Evolutionary conservation across 2,888 invertebrate genomes (phyloP).

Genomic region (Lysandra bellargus): DNA sequence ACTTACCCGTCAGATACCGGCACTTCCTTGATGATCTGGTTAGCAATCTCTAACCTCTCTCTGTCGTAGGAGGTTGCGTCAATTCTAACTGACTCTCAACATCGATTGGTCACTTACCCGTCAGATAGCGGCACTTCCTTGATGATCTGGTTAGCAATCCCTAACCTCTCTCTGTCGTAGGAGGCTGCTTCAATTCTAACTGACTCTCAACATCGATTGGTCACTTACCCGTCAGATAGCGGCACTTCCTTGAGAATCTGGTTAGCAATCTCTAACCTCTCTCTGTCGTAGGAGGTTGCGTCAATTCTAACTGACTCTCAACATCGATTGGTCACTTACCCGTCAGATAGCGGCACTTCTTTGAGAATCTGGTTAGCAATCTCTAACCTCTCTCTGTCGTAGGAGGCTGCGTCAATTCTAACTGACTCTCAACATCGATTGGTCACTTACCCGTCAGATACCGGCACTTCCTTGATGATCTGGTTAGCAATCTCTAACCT

Average conservation of each 20-base stretch:
- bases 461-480: slow-evolving; percentile 83
- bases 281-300: no score
- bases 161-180: slow-evolving; percentile 79
- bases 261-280: no score
- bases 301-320: no score
- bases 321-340: slow-evolving; percentile 57
- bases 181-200: slow-evolving; percentile 61
- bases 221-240: no score
- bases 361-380: slow-evolving; percentile 82
- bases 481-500: slow-evolving; percentile 82
- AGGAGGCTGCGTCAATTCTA: slow-evolving; percentile 56
- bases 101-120: slow-evolving; percentile 62
- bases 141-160: slow-evolving; percentile 82
- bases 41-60: no score
- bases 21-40: no score
- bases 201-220: no score
- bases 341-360: slow-evolving; percentile 85
- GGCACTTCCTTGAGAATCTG: no score
- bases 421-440: no score
- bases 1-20: no score
- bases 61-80: no score
- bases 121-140: slow-evolving; percentile 85
- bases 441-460: slow-evolving; percentile 81
- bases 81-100: no score
- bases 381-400: slow-evolving; percentile 80